These are phyloP conservation scores for Coenonympha glycerion DNA, from an alignment of 2,888 invertebrate genomes.

Conservation along the genomic window DNA sequence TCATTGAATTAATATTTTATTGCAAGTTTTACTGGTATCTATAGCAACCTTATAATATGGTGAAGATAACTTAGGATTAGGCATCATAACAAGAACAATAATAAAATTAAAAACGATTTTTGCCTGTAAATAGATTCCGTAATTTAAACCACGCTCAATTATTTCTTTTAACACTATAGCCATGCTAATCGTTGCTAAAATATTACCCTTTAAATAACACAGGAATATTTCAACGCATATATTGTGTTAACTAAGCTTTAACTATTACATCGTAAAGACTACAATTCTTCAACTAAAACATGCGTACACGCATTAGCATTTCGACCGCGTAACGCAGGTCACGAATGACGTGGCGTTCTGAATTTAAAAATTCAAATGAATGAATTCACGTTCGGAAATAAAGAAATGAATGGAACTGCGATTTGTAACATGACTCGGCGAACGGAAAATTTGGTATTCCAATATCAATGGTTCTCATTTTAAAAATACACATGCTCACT, in stretches of 20 bases:
- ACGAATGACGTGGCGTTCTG: constrained; percentile 56
- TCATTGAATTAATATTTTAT: too few relatives aligned
- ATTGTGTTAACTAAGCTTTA: constrained; percentile 16
- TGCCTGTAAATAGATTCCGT: background rate
- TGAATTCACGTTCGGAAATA: constrained; percentile 47
- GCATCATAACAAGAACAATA: too few relatives aligned
- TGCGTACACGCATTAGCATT: constrained; percentile 27
- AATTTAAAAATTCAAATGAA: constrained; percentile 56
- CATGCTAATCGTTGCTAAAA: background rate
- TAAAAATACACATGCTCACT: constrained; percentile 16
- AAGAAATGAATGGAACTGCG: constrained; percentile 35
- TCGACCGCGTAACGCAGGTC: constrained; percentile 38
- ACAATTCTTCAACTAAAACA: constrained; percentile 16
- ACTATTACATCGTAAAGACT: background rate
- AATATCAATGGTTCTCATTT: constrained; percentile 9
- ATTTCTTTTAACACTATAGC: too few relatives aligned
- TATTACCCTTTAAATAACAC: constrained; percentile 11
- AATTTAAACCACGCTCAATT: background rate
- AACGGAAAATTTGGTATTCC: constrained; percentile 27
- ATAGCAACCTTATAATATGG: too few relatives aligned
- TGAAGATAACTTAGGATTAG: too few relatives aligned
- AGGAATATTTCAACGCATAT: constrained; percentile 8
- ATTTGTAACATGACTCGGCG: constrained; percentile 47
- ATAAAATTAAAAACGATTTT: too few relatives aligned
- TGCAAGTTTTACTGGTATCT: too few relatives aligned